Conservation (phyloP, 2,113 vertebrate species). For the Poecilia latipinna region DNA sequence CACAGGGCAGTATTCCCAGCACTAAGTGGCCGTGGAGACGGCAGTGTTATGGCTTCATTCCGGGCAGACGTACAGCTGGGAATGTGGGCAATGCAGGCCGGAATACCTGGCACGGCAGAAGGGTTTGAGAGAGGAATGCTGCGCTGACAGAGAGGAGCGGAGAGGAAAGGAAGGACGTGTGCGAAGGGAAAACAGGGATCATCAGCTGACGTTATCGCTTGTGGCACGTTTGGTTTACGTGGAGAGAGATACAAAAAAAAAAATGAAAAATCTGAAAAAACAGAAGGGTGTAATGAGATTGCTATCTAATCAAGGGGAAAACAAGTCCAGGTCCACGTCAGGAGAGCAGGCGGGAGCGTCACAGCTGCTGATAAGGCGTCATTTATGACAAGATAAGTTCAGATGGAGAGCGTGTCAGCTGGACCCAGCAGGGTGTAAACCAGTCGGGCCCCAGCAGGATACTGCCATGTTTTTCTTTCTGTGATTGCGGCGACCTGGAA, state of each 20-base stretch:
- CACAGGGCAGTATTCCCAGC: constrained; percentile 49
- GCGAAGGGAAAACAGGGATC: constrained; percentile 33
- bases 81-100: constrained; percentile 61
- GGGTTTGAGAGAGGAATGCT: constrained; percentile 61
- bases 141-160: constrained; percentile 66
- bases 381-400: too few relatives aligned
- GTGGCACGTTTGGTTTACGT: constrained; percentile 18
- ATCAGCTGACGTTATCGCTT: constrained; percentile 16
- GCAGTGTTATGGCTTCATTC: constrained; percentile 67
- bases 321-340: constrained; percentile 24
- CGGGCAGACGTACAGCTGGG: constrained; percentile 71
- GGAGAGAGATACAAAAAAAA: neutral
- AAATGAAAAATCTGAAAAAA: constrained; percentile 12
- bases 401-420: too few relatives aligned
- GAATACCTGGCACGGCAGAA: constrained; percentile 63
- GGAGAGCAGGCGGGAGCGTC: neutral
- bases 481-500: too few relatives aligned
- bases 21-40: constrained; percentile 55
- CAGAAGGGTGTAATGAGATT: constrained; percentile 22
- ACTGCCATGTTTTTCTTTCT: too few relatives aligned
- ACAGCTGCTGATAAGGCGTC: constrained; percentile 22
- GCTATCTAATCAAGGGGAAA: constrained; percentile 21
- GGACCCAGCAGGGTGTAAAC: too few relatives aligned
- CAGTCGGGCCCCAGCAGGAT: too few relatives aligned
- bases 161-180: constrained; percentile 39